These are phyloP conservation scores for Paralinhomoeus sp. DNA, from an alignment of 2,888 invertebrate species.

Conservation along the genomic window DNA sequence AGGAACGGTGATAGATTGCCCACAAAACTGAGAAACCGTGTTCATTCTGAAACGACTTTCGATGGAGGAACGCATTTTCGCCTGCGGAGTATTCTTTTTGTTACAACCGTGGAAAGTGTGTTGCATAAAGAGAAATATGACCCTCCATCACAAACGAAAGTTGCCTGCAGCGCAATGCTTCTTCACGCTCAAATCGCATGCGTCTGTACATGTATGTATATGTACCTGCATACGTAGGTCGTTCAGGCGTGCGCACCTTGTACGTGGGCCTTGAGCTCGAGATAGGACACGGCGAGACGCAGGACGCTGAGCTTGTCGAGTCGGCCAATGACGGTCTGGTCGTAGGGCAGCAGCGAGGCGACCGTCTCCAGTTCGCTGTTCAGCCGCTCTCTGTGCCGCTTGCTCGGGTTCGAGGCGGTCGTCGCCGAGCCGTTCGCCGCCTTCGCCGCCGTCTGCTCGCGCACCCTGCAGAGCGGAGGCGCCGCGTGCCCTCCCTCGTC, in stretches of 20 bases:
- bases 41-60: too few relatives aligned
- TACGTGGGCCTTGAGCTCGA: conserved; percentile 96
- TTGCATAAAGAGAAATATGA: too few relatives aligned
- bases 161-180: background rate
- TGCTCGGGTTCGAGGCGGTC: conserved; percentile 70
- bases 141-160: too few relatives aligned
- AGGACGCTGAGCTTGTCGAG: conserved; percentile 90
- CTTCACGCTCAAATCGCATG: background rate
- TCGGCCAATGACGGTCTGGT: conserved; percentile 49
- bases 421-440: conserved; percentile 13
- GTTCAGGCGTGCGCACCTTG: conserved; percentile 51
- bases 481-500: too few relatives aligned
- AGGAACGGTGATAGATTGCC: too few relatives aligned
- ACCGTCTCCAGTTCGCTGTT: conserved; percentile 94
- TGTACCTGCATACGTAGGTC: background rate
- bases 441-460: background rate
- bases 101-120: too few relatives aligned
- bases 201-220: too few relatives aligned
- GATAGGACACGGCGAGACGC: conserved; percentile 86
- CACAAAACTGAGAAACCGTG: too few relatives aligned
- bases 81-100: too few relatives aligned
- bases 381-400: conserved; percentile 82
- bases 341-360: conserved; percentile 39
- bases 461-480: too few relatives aligned
- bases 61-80: too few relatives aligned